Evolutionary conservation across 2,888 invertebrate species (phyloP), one percentile per base, ranked within the genome.

Genomic region (Tiliacea aurago): DNA sequence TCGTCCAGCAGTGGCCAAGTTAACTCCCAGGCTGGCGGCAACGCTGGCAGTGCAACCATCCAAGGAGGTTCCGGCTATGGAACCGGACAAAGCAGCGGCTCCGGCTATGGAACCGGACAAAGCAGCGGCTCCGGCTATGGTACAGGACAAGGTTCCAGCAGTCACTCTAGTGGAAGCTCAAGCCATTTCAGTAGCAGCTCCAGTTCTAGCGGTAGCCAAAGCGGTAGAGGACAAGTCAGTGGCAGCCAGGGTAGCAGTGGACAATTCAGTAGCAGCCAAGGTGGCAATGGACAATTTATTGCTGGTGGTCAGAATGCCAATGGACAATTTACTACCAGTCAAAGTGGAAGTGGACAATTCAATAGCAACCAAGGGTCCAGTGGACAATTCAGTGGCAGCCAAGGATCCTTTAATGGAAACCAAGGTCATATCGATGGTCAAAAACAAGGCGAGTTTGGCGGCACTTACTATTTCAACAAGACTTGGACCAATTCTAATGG

Each of bases 401-500:
- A 74, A 59, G 76, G 78, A 51, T 53, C 56, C 4, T 41, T 69
- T 15, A 62, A 1, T 47, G 72, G 62, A 58, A 63, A 41, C 4
- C 75, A 76, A 70, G 61, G 75, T 15, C 5, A 56, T 15, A 5
- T 43, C 9, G 28, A 43, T n/a, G 72, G 73, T 23, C 73, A 72
- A 37, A 59, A 67, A 33, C 76, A 66, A 43, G 58, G 65, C 78
- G 79, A 81, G 13, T 64, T 85, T 6, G 87, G 90, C 1, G 85
- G 87, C 43, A 85, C 86, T 10, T 90, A 90, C 69, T 81, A 86
- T 2, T 93, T 93, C 56, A 93, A 93, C 70, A 89, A 84, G 58
- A 93, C 91, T 4, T 93, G 93, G 93, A 90, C 91, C 0, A 87
- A 85, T 47, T 28, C 47, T n/a, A 73, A 77, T 63, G 90, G 89